These are phyloP conservation scores for Alectura lathami DNA, from an alignment of 2,113 vertebrate species.

Conservation along the genomic window DNA sequence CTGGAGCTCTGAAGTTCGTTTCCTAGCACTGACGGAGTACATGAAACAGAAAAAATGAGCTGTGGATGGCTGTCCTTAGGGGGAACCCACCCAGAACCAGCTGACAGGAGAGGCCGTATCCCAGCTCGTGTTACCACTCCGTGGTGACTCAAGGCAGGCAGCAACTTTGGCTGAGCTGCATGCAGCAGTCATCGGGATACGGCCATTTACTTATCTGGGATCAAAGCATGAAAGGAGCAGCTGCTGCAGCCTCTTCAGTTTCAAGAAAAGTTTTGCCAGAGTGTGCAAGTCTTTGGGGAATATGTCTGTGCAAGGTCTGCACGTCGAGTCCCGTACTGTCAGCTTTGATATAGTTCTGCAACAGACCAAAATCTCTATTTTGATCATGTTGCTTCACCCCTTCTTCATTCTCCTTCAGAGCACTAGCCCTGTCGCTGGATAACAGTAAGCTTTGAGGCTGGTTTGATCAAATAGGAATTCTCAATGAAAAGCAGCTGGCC, in stretches of 20 bases:
- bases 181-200: background rate
- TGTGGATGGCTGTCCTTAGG: background rate
- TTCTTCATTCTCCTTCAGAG: background rate
- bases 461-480: background rate
- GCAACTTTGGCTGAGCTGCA: background rate
- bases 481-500: background rate
- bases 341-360: background rate
- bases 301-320: background rate
- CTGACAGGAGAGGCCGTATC: fast-evolving
- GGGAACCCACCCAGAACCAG: background rate
- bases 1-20: background rate
- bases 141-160: background rate
- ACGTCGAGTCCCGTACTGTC: fast-evolving
- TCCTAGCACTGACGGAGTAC: background rate
- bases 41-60: background rate
- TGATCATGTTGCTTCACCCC: background rate
- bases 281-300: background rate
- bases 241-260: background rate
- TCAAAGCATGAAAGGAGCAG: background rate
- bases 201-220: background rate
- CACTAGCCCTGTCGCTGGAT: too few species aligned
- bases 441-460: background rate
- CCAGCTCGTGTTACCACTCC: background rate
- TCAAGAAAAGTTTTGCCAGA: background rate
- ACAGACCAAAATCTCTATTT: background rate